Conservation (phyloP, 64 coral and sea anemone species). For the Cladopsammia gracilis region DNA sequence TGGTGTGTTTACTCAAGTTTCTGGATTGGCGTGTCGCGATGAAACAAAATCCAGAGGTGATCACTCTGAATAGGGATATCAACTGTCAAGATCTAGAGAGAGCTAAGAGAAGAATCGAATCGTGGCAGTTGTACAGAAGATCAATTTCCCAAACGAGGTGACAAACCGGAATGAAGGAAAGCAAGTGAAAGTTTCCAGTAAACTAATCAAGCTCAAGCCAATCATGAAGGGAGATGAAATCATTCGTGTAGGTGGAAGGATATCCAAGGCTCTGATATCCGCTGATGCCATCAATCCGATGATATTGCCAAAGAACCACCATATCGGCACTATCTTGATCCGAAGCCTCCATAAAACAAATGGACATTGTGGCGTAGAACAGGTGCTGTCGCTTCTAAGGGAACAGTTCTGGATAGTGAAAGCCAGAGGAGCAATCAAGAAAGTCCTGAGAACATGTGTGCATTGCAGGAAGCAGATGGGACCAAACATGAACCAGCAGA, state of each 20-base stretch:
- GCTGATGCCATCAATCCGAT: constrained; percentile 63
- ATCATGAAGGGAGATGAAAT: no score
- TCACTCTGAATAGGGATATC: no score
- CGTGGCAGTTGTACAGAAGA: not conserved
- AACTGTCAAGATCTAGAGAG: not conserved
- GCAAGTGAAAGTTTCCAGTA: not conserved
- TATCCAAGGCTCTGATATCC: constrained; percentile 54
- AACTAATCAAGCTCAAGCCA: no score
- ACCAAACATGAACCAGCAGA: constrained; percentile 31
- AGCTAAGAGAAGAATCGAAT: not conserved
- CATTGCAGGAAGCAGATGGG: constrained; percentile 1
- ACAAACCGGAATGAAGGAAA: not conserved
- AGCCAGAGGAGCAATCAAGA: constrained; percentile 21
- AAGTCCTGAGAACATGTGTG: constrained; percentile 37
- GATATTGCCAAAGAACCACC: constrained; percentile 59
- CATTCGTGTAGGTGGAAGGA: no score
- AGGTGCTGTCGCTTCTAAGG: constrained; percentile 21
- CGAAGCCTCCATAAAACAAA: constrained; percentile 3
- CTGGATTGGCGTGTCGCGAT: not conserved
- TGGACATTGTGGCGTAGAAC: constrained; percentile 68
- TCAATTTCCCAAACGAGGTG: not conserved
- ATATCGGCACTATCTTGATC: constrained; percentile 43
- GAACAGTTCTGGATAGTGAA: constrained; percentile 67
- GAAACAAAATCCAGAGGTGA: not conserved
- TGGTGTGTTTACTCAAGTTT: constrained; percentile 32